Evolutionary conservation across 2,888 invertebrate genomes (phyloP), one percentile per base, ranked within the genome.

Genomic region (Steromphala cineraria): DNA sequence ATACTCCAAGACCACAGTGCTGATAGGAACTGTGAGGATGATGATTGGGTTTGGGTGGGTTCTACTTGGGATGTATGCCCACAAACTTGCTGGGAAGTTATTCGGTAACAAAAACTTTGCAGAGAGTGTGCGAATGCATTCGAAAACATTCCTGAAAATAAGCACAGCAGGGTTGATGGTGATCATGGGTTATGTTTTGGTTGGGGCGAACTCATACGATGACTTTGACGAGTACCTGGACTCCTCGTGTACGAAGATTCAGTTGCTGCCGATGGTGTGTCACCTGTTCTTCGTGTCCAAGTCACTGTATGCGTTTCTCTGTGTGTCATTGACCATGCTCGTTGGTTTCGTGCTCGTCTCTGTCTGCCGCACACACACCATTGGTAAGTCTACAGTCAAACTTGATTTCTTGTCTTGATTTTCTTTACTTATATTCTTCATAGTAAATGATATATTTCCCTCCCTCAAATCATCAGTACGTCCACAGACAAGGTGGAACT

Each of bases 311-410:
- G 91, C 92, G 5, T 79, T 91, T 13, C 89, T 93, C 67, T 89
- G 90, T n/a, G 85, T 93, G 36, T n/a, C 92, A 3, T 94, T 94
- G 94, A 93, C 94, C 86, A 84, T 92, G 28, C 86, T 94, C 40
- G 93, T 94, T 0, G 92, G 92, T 4, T 90, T 92, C 80, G 90
- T 93, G 19, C 84, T 93, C 24, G 87, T 94, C 28, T 93, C 94
- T n/a, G 93, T 94, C 4, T 94, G 94, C 82, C 88, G 94, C 67
- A 94, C 94, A 13, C 94, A 94, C 84, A 93, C 94, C 21, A 92
- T 94, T 53, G 92, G 93, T 94, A 88, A 89, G 91, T 88, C 21
- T 4, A 36, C 36, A 24, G 19, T 75, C 46, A 15, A 17, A 5
- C 7, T 5, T 46, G 46, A 8, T 1, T 46, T 46, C 13, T 46